These are phyloP conservation scores for Pseudomyrmex cubaensis DNA, from an alignment of 1,140 invertebrate genomes.

Conservation along the genomic window DNA sequence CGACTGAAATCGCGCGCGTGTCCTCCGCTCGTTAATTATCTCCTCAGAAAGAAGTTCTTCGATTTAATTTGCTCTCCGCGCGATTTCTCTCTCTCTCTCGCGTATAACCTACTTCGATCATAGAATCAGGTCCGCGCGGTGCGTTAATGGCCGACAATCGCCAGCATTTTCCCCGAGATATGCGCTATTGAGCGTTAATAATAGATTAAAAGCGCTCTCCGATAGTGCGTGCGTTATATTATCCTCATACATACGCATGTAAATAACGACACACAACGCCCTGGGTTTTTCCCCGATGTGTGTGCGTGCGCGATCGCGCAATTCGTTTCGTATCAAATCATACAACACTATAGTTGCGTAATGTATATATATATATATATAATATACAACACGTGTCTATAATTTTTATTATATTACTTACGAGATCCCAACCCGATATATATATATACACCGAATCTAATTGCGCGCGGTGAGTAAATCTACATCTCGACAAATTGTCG, in stretches of 20 bases:
- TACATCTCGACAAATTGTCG: neutral
- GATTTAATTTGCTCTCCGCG: constrained; percentile 24
- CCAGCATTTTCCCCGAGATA: constrained; percentile 3
- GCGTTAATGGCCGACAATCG: constrained; percentile 12
- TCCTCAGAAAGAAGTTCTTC: neutral
- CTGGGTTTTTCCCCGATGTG: neutral
- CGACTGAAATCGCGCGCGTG: no score
- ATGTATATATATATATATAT: no score
- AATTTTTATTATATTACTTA: no score
- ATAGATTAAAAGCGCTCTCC: neutral
- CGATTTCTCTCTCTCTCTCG: constrained; percentile 28
- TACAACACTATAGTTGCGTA: no score
- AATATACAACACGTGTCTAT: no score
- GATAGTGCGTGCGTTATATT: constrained; percentile 4
- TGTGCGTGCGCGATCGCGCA: neutral
- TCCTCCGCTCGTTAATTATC: no score
- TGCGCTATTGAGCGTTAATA: constrained; percentile 31
- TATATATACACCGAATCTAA: no score
- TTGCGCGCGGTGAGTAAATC: neutral
- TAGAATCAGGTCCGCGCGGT: constrained; percentile 19
- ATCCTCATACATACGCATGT: neutral
- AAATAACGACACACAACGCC: neutral
- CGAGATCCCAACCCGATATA: no score
- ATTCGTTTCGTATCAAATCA: no score
- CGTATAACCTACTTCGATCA: constrained; percentile 22